Evolutionary conservation across 2,888 invertebrate genomes (phyloP), one percentile per base, ranked within the genome.

Genomic region (Ochropleura leucogaster): DNA sequence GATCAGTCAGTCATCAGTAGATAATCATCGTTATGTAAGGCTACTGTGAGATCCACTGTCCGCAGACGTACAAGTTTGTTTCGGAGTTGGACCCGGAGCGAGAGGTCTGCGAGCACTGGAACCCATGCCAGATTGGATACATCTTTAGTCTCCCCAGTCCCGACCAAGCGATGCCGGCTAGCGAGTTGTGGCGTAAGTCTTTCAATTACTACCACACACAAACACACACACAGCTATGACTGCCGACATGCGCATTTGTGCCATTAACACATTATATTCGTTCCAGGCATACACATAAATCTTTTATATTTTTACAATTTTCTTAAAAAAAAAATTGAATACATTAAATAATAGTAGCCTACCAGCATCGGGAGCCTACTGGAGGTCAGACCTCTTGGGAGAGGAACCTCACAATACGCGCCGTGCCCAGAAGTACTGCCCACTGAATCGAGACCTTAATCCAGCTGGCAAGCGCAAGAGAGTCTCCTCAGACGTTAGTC

Each of bases 61-160:
- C 42, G 4, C 90, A 96, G 96, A 95, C 94, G 0, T 96, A 96
- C 87, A 96, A 95, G 70, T 96, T 92, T 76, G 96, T 96, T 77
- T 93, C 94, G 0, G 96, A 96, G 66, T 53, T 96, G 60, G 96
- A 96, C 76, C 95, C 96, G 0, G 96, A 96, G 74, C 89, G 91
- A 0, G 96, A 96, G 79, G 95, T 96, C 5, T 96, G 96, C 49
- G 96, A 96, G 65, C 95, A 96, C 79, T 96, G 95, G 96, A 95
- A 94, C 83, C 96, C 96, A 0, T 96, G 96, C 64, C 96, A 96
- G 87, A 93, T 96, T 12, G 96, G 96, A 0, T 96, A 96, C 82
- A 95, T 96, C 77, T 96, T 93, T 89, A 95, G 95, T 71, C 83
- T 96, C 3, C 95, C 95, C 0, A 90, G 93, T 0, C 90, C 93